Evolutionary conservation across 2,113 vertebrate genomes (phyloP).

Genomic region (Nibea albiflora): DNA sequence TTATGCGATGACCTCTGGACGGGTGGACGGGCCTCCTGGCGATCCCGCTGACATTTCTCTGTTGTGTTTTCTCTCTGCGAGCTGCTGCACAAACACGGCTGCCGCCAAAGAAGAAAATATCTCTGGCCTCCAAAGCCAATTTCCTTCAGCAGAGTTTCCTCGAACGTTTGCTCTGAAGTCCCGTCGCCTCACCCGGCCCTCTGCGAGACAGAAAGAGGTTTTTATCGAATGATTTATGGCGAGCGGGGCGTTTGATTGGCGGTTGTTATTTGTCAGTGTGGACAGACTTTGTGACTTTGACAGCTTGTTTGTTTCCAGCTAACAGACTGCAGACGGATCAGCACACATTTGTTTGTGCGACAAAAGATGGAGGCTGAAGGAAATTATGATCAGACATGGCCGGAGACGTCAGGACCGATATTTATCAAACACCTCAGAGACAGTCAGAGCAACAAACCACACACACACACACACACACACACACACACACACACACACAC

Average conservation of each 20-base stretch:
- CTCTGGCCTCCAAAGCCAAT: slow-evolving; percentile 49
- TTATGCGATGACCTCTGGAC: background rate
- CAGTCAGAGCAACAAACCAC: no score
- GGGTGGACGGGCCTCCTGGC: slow-evolving; percentile 32
- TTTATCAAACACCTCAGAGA: no score
- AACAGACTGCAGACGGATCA: slow-evolving; percentile 2
- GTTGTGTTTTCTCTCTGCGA: slow-evolving; percentile 73
- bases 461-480: no score
- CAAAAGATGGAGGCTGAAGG: background rate
- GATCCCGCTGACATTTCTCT: slow-evolving; percentile 69
- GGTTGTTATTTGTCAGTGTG: background rate
- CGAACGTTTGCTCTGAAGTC: slow-evolving; percentile 4
- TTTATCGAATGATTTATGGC: background rate
- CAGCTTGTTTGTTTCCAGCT: slow-evolving; percentile 18
- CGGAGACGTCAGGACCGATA: background rate
- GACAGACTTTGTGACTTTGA: background rate
- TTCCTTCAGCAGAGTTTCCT: slow-evolving; percentile 26
- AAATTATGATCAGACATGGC: background rate
- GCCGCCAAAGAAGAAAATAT: slow-evolving; percentile 73
- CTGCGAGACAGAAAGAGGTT: background rate
- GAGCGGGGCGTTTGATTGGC: background rate
- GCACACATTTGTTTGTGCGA: background rate
- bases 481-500: no score
- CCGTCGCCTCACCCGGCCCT: background rate
- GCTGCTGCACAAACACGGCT: slow-evolving; percentile 77